Evolutionary conservation across 2,888 invertebrate species (phyloP), one percentile per base, ranked within the genome.

Genomic region (Chrysomela aeneicollis): DNA sequence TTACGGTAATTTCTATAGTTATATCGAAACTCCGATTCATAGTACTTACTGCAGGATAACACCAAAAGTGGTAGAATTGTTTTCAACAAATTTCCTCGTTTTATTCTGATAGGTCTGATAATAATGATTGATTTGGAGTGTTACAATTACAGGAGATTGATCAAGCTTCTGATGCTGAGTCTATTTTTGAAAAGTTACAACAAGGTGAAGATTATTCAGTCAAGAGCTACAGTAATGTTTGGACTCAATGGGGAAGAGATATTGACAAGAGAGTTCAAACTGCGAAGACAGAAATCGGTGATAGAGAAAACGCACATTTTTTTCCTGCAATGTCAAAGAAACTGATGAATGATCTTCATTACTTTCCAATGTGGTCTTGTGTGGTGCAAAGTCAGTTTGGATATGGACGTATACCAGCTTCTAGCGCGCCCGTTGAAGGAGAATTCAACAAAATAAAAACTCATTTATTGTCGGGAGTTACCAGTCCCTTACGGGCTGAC

Each of bases 321-420:
- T 19, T 51, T 17, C 50, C 22, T 1, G 21, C 18, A 21, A 5
- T 51, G 10, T 21, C 51, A 5, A 18, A 51, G 17, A 30, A 52
- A 15, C 30, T 52, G 1, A 3, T 52, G 17, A 52, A 21, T 26
- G 52, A 52, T 52, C 26, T 52, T 15, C 26, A 32, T 52, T 26
- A 52, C 15, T 26, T 52, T 12, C 53, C 61, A 17, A 9, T 61
- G 26, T 61, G 61, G 61, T 61, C 61, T 12, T 61, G 61, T 22
- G 46, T 61, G 17, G 21, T 46, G 4, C 19, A 53, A 53, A 22
- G 42, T 53, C 17, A 35, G 22, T 61, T 61, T 21, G 53, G 52
- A 21, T 61, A 22, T 46, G 61, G 53, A 17, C 42, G 61, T 6
- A 21, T 61, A 19, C 61, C 53, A 17, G 61, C 61, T 3, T 47